A percentile compares a stretch with the other conserved stretches of the same genome.
Evolutionary conservation across 2,113 vertebrate genomes (phyloP).

Genomic region (Paralichthys olivaceus): DNA sequence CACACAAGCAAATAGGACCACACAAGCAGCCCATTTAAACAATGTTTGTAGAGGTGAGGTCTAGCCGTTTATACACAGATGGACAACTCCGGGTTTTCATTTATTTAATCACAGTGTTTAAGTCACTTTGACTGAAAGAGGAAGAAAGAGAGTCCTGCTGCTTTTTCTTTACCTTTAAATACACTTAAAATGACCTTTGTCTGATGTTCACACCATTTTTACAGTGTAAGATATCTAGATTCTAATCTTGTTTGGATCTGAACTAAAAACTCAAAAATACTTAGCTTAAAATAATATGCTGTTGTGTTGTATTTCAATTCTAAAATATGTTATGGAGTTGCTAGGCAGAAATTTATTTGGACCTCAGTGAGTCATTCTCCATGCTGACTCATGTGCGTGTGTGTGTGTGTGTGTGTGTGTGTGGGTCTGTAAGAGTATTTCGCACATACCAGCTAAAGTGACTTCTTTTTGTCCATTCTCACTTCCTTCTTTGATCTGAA

Average conservation of each 20-base stretch:
- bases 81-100: conserved; percentile 9
- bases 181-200: background rate
- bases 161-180: background rate
- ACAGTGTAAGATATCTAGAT: too few species aligned
- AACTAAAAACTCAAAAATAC: too few species aligned
- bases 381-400: conserved; percentile 37
- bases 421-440: background rate
- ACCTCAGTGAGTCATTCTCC: conserved; percentile 5
- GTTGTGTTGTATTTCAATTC: background rate
- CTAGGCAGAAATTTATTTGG: conserved; percentile 32
- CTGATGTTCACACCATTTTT: too few species aligned
- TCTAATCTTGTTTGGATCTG: background rate
- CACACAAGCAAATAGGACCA: background rate
- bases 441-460: conserved; percentile 82
- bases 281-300: too few species aligned
- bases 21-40: background rate
- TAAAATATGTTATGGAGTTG: conserved; percentile 7
- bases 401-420: background rate
- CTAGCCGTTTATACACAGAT: conserved; percentile 46
- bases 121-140: background rate
- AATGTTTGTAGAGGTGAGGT: conserved; percentile 36
- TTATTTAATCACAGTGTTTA: background rate
- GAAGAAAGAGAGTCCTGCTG: background rate
- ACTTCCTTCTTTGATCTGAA: conserved; percentile 71
- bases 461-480: conserved; percentile 78